Conservation (phyloP, 1,140 invertebrate genomes). For the Drosophila funebris region DNA sequence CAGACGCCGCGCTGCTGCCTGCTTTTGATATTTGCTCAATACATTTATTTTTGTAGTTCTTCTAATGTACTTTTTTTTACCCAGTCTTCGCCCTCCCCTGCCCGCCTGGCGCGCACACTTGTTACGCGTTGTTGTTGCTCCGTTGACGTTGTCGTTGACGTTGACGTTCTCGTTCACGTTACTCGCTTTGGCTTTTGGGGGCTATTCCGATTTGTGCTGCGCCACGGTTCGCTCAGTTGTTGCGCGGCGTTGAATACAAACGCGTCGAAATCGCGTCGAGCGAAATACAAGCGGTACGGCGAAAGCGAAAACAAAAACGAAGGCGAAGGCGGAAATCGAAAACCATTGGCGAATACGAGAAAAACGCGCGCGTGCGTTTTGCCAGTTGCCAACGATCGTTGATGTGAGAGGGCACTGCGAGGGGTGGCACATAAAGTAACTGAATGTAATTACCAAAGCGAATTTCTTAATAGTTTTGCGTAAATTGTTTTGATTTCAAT, state of each 20-base stretch:
- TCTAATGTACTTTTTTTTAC: slow-evolving; percentile 49
- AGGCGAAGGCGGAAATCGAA: slow-evolving; percentile 20
- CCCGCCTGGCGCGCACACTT: slow-evolving; percentile 54
- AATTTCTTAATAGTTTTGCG: slow-evolving; percentile 59
- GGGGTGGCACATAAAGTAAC: slow-evolving; percentile 14
- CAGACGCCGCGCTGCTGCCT: slow-evolving; percentile 8
- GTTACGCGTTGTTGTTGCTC: slow-evolving; percentile 57
- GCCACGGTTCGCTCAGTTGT: slow-evolving; percentile 62
- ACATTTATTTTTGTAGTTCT: slow-evolving; percentile 72
- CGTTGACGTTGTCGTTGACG: slow-evolving; percentile 24
- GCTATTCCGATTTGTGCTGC: slow-evolving; percentile 56
- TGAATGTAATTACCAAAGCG: slow-evolving; percentile 55
- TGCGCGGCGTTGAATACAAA: slow-evolving; percentile 65
- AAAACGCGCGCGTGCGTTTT: slow-evolving; percentile 67
- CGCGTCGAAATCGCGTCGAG: slow-evolving; percentile 55
- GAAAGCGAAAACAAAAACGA: slow-evolving; percentile 8
- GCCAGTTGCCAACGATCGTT: slow-evolving; percentile 25
- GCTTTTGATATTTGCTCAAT: slow-evolving; percentile 75
- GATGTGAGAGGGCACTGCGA: too few relatives aligned
- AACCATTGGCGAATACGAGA: slow-evolving; percentile 4
- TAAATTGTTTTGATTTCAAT: slow-evolving; percentile 78
- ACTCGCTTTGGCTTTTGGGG: slow-evolving; percentile 34
- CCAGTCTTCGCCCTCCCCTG: background rate
- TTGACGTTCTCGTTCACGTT: slow-evolving; percentile 41
- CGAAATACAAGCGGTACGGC: slow-evolving; percentile 18